Conservation (phyloP, 2,888 invertebrate genomes). For the Dasypogon diadema region DNA sequence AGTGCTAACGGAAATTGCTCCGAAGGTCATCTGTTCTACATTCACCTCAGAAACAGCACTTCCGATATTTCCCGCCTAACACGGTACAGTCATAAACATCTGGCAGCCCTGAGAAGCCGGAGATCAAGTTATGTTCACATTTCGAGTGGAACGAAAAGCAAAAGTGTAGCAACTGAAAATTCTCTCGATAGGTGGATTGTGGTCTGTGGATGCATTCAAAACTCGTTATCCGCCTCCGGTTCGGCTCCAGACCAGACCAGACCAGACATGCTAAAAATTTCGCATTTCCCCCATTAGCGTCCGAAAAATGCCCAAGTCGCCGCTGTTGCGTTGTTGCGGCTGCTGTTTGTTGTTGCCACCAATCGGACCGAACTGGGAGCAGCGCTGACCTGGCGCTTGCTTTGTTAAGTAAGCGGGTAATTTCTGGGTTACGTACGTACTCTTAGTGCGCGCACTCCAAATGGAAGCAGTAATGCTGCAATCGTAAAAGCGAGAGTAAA, state of each 20-base stretch:
- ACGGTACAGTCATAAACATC: background rate
- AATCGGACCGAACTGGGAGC: too few relatives aligned
- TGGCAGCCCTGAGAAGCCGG: constrained; percentile 18
- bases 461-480: constrained; percentile 15
- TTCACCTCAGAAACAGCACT: constrained; percentile 14
- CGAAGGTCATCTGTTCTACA: constrained; percentile 20
- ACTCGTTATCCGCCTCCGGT: constrained; percentile 6
- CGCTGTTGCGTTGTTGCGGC: background rate
- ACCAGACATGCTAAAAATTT: background rate
- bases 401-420: constrained; percentile 40
- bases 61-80: background rate
- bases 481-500: constrained; percentile 46
- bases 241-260: background rate
- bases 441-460: background rate
- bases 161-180: background rate
- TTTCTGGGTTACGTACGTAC: constrained; percentile 39
- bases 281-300: background rate
- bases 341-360: constrained; percentile 6
- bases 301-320: background rate
- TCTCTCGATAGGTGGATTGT: constrained; percentile 1
- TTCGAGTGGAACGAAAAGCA: constrained; percentile 1
- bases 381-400: background rate
- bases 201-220: background rate
- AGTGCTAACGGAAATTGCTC: background rate
- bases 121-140: background rate